Percentiles rank a stretch among this genome's conserved stretches.
Evolutionary conservation across 2,888 invertebrate species (phyloP).

Genomic region (Ochropleura plecta): DNA sequence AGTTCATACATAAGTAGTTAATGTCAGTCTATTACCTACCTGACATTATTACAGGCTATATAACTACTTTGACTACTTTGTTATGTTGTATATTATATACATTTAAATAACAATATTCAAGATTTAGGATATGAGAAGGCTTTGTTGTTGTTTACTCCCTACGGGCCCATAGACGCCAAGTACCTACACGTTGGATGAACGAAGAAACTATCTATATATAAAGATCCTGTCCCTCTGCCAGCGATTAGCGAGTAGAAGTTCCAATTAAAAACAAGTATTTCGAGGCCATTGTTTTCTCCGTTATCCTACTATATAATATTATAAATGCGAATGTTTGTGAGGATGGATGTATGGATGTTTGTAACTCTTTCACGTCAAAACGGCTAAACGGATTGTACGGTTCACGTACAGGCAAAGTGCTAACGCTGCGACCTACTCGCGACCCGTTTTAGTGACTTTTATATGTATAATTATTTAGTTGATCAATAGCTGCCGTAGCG

Average conservation of each 20-base stretch:
- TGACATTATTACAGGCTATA: background rate
- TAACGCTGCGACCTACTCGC: no score
- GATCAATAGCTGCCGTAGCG: no score
- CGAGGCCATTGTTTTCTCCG: background rate
- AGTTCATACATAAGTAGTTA: background rate
- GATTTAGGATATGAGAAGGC: slow-evolving; percentile 18
- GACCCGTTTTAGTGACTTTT: no score
- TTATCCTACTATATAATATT: no score
- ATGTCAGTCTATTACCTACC: background rate
- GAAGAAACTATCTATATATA: background rate
- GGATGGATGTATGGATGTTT: no score
- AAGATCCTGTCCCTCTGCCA: background rate
- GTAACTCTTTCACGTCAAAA: no score
- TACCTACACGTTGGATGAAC: background rate
- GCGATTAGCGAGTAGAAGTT: background rate
- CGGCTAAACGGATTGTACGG: no score
- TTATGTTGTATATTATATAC: background rate
- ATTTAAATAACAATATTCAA: slow-evolving; percentile 5
- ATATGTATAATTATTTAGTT: no score
- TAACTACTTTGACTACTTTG: background rate
- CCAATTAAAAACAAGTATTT: background rate
- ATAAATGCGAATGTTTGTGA: no score
- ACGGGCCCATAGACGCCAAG: slow-evolving; percentile 2
- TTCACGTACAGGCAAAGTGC: no score
- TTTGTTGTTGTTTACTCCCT: slow-evolving; percentile 30